Conservation (phyloP, 2,888 invertebrate species). For the Amphipyra berbera region DNA sequence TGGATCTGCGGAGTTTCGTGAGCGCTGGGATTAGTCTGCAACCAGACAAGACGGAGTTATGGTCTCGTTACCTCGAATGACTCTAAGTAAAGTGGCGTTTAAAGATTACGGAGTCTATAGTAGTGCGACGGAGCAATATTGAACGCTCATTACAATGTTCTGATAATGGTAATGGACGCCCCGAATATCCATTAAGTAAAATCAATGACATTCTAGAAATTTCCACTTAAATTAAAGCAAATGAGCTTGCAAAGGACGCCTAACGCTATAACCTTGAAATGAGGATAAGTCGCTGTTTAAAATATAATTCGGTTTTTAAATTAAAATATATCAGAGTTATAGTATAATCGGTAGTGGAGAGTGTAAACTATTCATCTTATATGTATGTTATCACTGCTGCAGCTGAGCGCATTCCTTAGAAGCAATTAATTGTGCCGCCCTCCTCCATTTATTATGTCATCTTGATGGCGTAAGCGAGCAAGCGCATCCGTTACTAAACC, state of each 20-base stretch:
- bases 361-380: constrained; percentile 70
- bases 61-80: constrained; percentile 85
- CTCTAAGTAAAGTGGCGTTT: constrained; percentile 72
- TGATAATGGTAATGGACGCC: constrained; percentile 62
- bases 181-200: constrained; percentile 33
- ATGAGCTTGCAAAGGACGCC: too few relatives aligned
- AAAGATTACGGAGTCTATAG: constrained; percentile 68
- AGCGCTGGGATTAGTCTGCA: constrained; percentile 80
- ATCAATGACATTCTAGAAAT: constrained; percentile 36
- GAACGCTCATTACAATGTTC: constrained; percentile 67
- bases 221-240: constrained; percentile 26
- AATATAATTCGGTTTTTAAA: background rate
- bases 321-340: too few relatives aligned
- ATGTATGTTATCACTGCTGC: constrained; percentile 78
- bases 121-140: constrained; percentile 64
- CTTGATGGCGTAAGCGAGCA: constrained; percentile 72
- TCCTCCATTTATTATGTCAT: constrained; percentile 81
- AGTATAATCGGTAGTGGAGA: background rate
- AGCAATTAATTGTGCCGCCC: constrained; percentile 80
- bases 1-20: constrained; percentile 82
- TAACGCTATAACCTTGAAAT: constrained; percentile 14
- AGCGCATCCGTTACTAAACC: constrained; percentile 64
- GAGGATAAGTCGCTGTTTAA: background rate
- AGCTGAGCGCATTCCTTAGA: constrained; percentile 79
- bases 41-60: constrained; percentile 84